phyloP scores from a whole-genome alignment of 1,140 invertebrate genomes.

The Venustaconcha ellipsiformis region DNA sequence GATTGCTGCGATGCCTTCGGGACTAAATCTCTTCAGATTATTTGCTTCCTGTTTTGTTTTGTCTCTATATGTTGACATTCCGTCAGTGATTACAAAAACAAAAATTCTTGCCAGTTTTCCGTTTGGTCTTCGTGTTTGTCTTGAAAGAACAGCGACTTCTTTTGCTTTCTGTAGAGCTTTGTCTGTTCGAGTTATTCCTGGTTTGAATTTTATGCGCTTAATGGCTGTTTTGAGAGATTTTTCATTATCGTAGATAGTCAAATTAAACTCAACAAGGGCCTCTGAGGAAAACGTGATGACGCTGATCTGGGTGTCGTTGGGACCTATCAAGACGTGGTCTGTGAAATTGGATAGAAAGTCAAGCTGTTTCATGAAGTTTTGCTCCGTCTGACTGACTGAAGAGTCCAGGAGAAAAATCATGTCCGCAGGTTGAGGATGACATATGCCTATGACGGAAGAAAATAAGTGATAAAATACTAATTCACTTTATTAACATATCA shows the following conservation, averaged over 20 bases:
- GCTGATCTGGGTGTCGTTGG: slow-evolving; percentile 10
- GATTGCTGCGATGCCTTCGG: background rate
- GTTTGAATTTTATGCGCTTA: slow-evolving; percentile 13
- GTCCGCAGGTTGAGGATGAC: slow-evolving; percentile 15
- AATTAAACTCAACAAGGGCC: slow-evolving; percentile 16
- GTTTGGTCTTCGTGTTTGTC: background rate
- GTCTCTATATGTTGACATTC: slow-evolving; percentile 14
- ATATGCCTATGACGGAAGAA: slow-evolving; percentile 5
- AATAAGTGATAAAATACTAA: background rate
- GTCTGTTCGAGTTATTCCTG: slow-evolving; percentile 15
- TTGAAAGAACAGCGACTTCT: background rate
- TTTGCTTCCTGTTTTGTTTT: slow-evolving; percentile 38
- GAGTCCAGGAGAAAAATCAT: slow-evolving; percentile 22
- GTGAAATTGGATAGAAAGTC: slow-evolving; percentile 22
- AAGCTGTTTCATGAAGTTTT: slow-evolving; percentile 16
- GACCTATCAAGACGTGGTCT: slow-evolving; percentile 10
- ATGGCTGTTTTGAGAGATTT: background rate
- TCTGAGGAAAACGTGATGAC: slow-evolving; percentile 20
- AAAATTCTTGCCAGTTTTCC: slow-evolving; percentile 4
- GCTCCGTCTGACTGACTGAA: slow-evolving; percentile 14
- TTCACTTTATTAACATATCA: background rate
- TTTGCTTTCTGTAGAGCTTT: slow-evolving; percentile 8
- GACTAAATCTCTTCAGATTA: background rate
- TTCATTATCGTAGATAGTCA: slow-evolving; percentile 16
- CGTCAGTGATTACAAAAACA: slow-evolving; percentile 23